A percentile compares a stretch with the other conserved stretches of the same genome.
These are phyloP conservation scores for Ormyrus rosae DNA, from an alignment of 2,888 invertebrate genomes.

Conservation along the genomic window DNA sequence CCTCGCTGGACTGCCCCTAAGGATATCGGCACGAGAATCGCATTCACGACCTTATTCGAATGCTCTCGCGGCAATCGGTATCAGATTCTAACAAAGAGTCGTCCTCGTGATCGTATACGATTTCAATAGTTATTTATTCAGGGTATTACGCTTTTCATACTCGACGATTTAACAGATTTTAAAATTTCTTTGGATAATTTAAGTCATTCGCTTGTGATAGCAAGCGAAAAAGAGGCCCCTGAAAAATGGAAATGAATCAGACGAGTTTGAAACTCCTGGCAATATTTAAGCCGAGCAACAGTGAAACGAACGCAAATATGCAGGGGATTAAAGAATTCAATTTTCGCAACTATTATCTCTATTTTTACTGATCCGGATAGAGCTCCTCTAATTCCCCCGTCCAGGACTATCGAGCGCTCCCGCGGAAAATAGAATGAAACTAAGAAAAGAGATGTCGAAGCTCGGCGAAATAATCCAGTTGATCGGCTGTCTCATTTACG, in stretches of 20 bases:
- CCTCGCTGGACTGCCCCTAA: not conserved
- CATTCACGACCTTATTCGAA: constrained; percentile 15
- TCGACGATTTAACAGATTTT: no score
- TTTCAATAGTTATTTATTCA: no score
- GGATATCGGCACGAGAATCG: constrained; percentile 1
- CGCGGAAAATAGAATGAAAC: constrained; percentile 3
- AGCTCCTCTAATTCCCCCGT: constrained; percentile 26
- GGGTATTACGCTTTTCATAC: no score
- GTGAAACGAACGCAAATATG: constrained; percentile 39
- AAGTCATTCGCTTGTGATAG: no score
- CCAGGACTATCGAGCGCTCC: not conserved
- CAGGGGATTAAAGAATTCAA: constrained; percentile 56
- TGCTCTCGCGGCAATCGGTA: no score
- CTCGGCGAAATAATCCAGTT: constrained; percentile 12
- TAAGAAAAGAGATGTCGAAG: no score
- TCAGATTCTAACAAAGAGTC: no score
- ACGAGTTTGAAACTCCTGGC: constrained; percentile 8
- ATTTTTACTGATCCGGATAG: constrained; percentile 52
- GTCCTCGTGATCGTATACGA: no score
- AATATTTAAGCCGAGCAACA: constrained; percentile 26
- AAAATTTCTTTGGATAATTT: no score
- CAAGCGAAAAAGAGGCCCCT: constrained; percentile 7
- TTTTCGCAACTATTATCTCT: constrained; percentile 54
- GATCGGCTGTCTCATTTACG: constrained; percentile 27
- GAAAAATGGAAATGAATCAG: constrained; percentile 36